phyloP scores from a whole-genome alignment of 2,797 vertebrate species.

The Syngnathus acus region DNA sequence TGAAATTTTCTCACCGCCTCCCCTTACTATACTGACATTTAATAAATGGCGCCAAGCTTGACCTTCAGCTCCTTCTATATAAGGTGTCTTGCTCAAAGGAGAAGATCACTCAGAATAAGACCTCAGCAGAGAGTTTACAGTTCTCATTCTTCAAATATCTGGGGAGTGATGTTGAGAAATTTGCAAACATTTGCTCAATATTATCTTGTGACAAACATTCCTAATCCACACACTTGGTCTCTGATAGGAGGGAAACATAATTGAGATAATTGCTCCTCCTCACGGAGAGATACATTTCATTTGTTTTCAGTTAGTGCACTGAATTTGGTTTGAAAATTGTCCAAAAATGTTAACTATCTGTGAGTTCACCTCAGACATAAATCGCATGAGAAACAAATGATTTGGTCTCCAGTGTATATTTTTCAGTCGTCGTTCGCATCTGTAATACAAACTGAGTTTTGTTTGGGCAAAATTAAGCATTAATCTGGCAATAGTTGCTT shows the following conservation, averaged over 20 bases:
- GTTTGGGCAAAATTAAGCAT: constrained; percentile 59
- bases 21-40: constrained; percentile 25
- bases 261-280: constrained; percentile 45
- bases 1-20: constrained; percentile 39
- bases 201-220: constrained; percentile 54
- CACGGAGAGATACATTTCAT: constrained; percentile 19
- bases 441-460: constrained; percentile 44
- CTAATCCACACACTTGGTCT: constrained; percentile 40
- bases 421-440: constrained; percentile 20
- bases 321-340: background rate
- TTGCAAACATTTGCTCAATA: constrained; percentile 54
- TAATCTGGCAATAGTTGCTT: constrained; percentile 62
- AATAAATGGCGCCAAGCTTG: constrained; percentile 38
- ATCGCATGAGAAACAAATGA: constrained; percentile 15
- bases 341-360: constrained; percentile 10
- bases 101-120: constrained; percentile 34
- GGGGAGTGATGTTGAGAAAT: constrained; percentile 45
- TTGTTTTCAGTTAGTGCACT: constrained; percentile 3
- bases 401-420: constrained; percentile 17
- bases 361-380: constrained; percentile 18
- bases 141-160: constrained; percentile 42
- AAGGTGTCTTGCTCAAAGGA: constrained; percentile 46
- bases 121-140: constrained; percentile 27
- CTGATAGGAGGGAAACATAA: constrained; percentile 35
- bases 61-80: constrained; percentile 42